Conservation (phyloP, 2,888 invertebrate species). For the Rhagium mordax region DNA sequence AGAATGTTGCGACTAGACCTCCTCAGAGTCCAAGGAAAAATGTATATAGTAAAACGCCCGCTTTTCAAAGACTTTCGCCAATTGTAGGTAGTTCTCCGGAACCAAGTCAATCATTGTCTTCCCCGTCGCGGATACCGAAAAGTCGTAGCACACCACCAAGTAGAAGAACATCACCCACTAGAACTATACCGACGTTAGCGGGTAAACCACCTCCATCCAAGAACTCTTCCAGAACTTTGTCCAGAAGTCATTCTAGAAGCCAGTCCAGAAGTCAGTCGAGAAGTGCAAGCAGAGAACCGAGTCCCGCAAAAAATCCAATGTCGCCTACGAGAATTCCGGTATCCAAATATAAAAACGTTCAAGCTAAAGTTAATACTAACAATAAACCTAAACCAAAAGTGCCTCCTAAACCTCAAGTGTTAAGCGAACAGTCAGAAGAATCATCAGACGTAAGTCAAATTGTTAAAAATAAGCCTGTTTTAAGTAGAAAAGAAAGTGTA, state of each 20-base stretch:
- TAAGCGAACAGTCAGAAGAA: slow-evolving; percentile 58
- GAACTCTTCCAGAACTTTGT: slow-evolving; percentile 46
- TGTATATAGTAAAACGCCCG: slow-evolving; percentile 52
- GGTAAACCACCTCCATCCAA: slow-evolving; percentile 49
- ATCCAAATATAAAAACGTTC: slow-evolving; percentile 64
- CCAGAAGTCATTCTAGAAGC: slow-evolving; percentile 52
- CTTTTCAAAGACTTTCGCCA: slow-evolving; percentile 66
- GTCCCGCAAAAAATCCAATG: slow-evolving; percentile 60
- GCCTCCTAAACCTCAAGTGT: slow-evolving; percentile 66
- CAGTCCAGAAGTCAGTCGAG: slow-evolving; percentile 48
- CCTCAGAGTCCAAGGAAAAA: slow-evolving; percentile 58
- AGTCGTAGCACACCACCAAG: slow-evolving; percentile 63
- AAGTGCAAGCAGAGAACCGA: slow-evolving; percentile 62
- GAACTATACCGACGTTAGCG: slow-evolving; percentile 42
- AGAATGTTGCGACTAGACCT: slow-evolving; percentile 52
- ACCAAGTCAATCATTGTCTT: slow-evolving; percentile 66
- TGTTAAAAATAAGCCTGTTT: slow-evolving; percentile 37
- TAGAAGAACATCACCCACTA: slow-evolving; percentile 60
- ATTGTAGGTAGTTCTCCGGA: slow-evolving; percentile 68
- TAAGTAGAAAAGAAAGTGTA: slow-evolving; percentile 57
- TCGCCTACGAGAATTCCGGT: slow-evolving; percentile 63
- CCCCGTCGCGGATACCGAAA: slow-evolving; percentile 65
- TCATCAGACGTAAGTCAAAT: slow-evolving; percentile 52
- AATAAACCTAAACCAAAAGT: slow-evolving; percentile 66
- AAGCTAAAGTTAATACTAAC: slow-evolving; percentile 68